Conservation (phyloP, 2,797 vertebrate genomes). For the Eospalax fontanierii region DNA sequence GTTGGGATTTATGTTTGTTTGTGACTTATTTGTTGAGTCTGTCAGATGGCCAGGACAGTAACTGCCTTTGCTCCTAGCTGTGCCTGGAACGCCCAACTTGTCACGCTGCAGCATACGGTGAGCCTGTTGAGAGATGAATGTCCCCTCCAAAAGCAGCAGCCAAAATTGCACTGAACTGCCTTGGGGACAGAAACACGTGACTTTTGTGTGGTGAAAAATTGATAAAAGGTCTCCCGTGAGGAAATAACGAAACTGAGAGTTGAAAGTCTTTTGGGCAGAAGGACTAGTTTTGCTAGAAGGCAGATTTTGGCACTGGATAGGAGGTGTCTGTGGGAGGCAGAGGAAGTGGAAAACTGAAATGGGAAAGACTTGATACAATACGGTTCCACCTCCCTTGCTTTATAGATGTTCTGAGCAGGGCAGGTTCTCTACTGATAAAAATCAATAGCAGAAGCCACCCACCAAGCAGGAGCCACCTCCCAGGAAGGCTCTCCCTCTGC, state of each 20-base stretch:
- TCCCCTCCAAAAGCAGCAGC: no score
- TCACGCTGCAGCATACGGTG: neutral
- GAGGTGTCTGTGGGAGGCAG: conserved; percentile 62
- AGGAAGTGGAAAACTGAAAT: neutral
- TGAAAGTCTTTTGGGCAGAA: conserved; percentile 29
- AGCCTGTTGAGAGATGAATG: neutral
- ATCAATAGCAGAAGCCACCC: conserved; percentile 79
- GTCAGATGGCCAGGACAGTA: neutral
- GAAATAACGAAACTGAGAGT: neutral
- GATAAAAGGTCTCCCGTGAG: neutral
- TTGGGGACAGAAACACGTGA: neutral
- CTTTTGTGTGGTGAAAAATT: neutral
- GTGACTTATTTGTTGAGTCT: neutral
- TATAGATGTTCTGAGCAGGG: conserved; percentile 38
- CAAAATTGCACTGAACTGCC: neutral
- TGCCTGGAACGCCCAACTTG: neutral
- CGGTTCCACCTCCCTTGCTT: neutral
- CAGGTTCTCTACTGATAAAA: conserved; percentile 76
- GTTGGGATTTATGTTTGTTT: neutral
- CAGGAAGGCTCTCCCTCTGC: conserved; percentile 71
- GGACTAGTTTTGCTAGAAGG: conserved; percentile 58
- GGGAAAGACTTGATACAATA: conserved; percentile 25
- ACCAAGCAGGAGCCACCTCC: conserved; percentile 69
- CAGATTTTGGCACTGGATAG: neutral
- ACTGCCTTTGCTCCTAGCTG: neutral